A percentile compares a stretch with the other conserved stretches of the same genome.
These are phyloP conservation scores for Margaritifera margaritifera DNA, from an alignment of 2,888 invertebrate species.

Conservation along the genomic window DNA sequence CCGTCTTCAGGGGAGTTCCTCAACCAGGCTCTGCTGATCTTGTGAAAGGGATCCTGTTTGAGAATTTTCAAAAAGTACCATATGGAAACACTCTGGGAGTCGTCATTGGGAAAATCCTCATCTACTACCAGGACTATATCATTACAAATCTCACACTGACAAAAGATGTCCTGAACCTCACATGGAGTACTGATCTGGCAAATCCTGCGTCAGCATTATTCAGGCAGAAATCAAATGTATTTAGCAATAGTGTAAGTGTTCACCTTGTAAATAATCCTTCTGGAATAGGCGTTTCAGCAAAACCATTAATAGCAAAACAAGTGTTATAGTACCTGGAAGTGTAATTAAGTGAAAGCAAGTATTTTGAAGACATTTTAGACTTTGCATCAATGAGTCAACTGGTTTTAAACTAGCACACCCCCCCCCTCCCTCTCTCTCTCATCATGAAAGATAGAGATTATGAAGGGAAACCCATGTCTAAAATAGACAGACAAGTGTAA, in stretches of 20 bases:
- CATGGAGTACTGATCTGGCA: conserved; percentile 34
- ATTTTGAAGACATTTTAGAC: too few species aligned
- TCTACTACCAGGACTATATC: conserved; percentile 45
- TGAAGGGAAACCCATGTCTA: too few species aligned
- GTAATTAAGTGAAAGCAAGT: too few species aligned
- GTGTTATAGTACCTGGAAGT: too few species aligned
- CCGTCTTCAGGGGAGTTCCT: conserved; percentile 42
- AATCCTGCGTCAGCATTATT: conserved; percentile 40
- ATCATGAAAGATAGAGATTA: too few species aligned
- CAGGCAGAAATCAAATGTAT: conserved; percentile 21
- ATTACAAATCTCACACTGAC: conserved; percentile 31
- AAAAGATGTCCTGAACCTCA: conserved; percentile 42
- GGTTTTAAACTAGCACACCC: too few species aligned
- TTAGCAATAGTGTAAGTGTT: conserved; percentile 44
- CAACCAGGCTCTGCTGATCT: conserved; percentile 25
- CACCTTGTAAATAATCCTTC: too few species aligned
- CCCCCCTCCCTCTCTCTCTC: too few species aligned
- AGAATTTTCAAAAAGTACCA: conserved; percentile 32
- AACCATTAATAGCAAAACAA: too few species aligned
- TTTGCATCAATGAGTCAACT: too few species aligned
- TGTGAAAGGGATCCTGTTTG: conserved; percentile 33
- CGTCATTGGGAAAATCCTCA: conserved; percentile 45
- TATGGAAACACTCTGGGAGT: conserved; percentile 36
- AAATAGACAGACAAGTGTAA: too few species aligned
- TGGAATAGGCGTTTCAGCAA: too few species aligned